A percentile compares a stretch with the other conserved stretches of the same genome.
These are phyloP conservation scores for Phataginus tetradactyla DNA, from an alignment of 2,797 vertebrate genomes.

Conservation along the genomic window DNA sequence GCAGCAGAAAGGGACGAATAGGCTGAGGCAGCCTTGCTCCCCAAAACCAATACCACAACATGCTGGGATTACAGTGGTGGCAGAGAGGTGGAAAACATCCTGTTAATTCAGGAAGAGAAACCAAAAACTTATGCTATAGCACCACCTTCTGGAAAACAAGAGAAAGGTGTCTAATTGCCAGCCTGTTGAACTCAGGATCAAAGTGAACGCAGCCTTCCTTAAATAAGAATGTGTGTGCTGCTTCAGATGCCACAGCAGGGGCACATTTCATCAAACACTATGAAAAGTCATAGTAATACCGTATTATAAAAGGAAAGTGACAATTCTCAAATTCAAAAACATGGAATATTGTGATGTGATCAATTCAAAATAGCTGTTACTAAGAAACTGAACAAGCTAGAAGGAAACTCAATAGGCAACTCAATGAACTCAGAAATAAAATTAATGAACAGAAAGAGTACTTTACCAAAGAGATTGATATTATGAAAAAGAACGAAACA, in stretches of 20 bases:
- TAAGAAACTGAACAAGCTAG: background rate
- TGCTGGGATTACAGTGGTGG: background rate
- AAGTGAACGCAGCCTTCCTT: background rate
- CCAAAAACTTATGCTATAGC: background rate
- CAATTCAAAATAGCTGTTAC: background rate
- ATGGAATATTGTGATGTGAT: background rate
- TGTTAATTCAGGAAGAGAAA: background rate
- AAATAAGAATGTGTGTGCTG: background rate
- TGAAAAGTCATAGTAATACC: background rate
- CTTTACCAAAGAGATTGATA: background rate
- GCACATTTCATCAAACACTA: background rate
- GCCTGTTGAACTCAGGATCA: background rate
- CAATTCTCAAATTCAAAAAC: background rate
- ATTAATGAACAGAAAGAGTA: background rate
- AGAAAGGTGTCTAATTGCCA: background rate
- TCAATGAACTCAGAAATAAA: background rate
- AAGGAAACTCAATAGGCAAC: background rate
- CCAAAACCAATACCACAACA: no score
- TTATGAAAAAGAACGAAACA: background rate
- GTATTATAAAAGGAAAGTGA: background rate
- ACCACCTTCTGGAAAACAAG: constrained; percentile 38
- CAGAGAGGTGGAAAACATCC: no score
- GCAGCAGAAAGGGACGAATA: background rate
- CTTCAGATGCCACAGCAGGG: background rate
- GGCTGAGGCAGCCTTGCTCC: background rate